Conservation (phyloP, 2,888 invertebrate species). For the Achlya flavicornis region DNA sequence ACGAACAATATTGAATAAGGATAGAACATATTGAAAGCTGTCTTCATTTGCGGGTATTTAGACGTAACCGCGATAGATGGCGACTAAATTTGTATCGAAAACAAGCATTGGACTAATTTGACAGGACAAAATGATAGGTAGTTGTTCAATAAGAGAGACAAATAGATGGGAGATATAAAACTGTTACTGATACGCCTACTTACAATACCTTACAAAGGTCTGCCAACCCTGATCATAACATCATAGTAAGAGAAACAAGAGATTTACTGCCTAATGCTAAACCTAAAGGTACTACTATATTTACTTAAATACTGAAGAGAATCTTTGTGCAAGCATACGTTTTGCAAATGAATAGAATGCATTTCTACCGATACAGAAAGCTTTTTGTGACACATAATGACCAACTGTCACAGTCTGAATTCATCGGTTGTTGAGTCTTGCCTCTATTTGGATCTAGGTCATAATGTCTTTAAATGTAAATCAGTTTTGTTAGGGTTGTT, state of each 20-base stretch:
- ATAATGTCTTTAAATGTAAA: not conserved
- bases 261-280: not conserved
- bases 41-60: no score
- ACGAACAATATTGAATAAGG: no score
- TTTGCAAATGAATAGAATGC: constrained; percentile 5
- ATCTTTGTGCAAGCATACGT: not conserved
- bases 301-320: not conserved
- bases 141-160: no score
- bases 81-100: no score
- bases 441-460: not conserved
- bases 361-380: not conserved
- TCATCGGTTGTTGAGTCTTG: not conserved
- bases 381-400: not conserved
- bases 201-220: not conserved
- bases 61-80: no score
- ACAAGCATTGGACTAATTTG: no score
- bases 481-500: not conserved
- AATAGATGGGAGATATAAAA: no score
- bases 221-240: no score
- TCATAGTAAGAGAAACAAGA: not conserved
- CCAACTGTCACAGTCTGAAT: not conserved
- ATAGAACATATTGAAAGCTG: no score
- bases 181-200: no score
- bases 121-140: no score
- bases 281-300: not conserved